Conservation (phyloP, 2,113 vertebrate species). For the Carollia perspicillata region DNA sequence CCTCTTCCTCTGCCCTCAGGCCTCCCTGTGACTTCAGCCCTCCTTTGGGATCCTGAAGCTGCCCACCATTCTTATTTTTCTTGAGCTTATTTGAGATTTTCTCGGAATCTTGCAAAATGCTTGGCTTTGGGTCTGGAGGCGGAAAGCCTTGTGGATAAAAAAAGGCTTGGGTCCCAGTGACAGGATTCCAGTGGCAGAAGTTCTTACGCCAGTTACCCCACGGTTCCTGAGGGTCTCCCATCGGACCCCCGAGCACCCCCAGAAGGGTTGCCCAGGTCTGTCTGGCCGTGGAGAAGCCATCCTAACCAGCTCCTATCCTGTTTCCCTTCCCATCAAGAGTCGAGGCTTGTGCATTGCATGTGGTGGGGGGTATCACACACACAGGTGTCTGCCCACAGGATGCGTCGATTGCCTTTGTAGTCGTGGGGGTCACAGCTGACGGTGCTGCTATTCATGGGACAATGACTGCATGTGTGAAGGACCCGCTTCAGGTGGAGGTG, state of each 20-base stretch:
- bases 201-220: neutral
- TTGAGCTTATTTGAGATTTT: neutral
- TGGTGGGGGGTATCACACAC: neutral
- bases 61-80: neutral
- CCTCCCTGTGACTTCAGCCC: neutral
- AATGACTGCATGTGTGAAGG: neutral
- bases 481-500: neutral
- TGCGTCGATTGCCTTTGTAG: neutral
- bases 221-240: neutral
- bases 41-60: neutral
- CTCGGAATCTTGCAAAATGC: neutral
- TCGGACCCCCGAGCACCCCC: neutral
- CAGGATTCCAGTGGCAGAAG: neutral
- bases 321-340: neutral
- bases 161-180: neutral
- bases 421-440: neutral
- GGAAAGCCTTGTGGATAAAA: neutral
- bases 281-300: neutral
- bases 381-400: neutral
- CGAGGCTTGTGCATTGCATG: rapidly evolving
- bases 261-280: neutral
- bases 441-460: neutral
- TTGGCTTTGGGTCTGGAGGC: neutral
- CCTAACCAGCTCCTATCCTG: rapidly evolving
- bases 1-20: neutral